Base-by-base conservation (phyloP, 1,140 invertebrate species). In the Aphaenogaster ashmeadi region DNA sequence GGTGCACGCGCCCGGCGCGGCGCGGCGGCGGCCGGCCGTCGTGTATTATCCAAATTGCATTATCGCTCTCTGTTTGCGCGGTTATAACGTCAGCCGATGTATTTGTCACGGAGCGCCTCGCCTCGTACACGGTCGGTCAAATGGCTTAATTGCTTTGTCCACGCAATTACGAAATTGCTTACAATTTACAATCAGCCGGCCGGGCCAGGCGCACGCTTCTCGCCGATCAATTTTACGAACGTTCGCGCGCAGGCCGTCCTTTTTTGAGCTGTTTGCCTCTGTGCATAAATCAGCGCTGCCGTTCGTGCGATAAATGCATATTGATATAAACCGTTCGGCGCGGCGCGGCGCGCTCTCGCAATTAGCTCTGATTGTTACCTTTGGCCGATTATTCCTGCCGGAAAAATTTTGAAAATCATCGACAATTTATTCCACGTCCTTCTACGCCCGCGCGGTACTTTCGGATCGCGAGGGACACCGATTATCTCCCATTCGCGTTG, bases 81-180 rank as follows among this genome's bases (percentile, higher is more conserved):
- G 92, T 92, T 93, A 91, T 93, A 93, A 91, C 91, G 90, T 89
- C 88, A 90, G 88, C 86, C 74, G 83, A 85, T 91, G 88, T 91
- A 93, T 93, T 93, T 92, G 88, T 86, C 81, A 87, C 89, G 84
- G 81, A 91, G 87, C 91, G 79, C 88, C 90, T 92, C 85, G 79
- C 84, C 66, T 56, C 86, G 74, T 84, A 88, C 88, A 91, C 86
- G 91, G 84, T 90, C 90, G 89, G 93, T 94, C 92, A 91, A 94
- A 93, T 93, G 93, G 90, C 91, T 92, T 93, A 94, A 94, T 93
- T 94, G 92, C 92, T 93, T 91, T 93, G 92, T 93, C 92, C 91
- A 93, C 89, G 92, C 92, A 94, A 94, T 94, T 93, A 94, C 93
- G 92, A 93, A 94, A 94, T 94, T 93, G 93, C 93, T 93, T 93